Evolutionary conservation across 2,797 vertebrate species (phyloP), one percentile per base, ranked within the genome.

Genomic region (Eleutherodactylus coqui): DNA sequence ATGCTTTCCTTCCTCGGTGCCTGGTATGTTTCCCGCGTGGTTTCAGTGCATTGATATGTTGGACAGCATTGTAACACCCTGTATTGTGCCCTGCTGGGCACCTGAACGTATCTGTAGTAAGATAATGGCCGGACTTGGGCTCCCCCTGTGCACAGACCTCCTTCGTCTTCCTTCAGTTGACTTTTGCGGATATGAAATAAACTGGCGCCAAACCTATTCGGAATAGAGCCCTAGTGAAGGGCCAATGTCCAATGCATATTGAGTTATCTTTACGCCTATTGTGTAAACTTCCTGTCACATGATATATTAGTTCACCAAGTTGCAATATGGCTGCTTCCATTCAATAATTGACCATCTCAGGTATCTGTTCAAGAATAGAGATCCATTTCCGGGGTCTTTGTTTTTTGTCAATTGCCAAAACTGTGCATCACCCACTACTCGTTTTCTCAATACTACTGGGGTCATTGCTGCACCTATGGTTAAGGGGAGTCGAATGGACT

Each of bases 21-120:
- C 76, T 79, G 38, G 64, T 79, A 45, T 73, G 78, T 75, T 76
- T n/a, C 53, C 83, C 27, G 1, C 34, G 69, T 81, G 69, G 69
- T 64, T 73, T 75, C 53, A 13, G 69, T 81, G 67, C 36, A 7
- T 69, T n/a, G n/a, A n/a, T n/a, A n/a, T n/a, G n/a, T n/a, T n/a
- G n/a, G n/a, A 27, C 62, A 79, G 75, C 47, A 45, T 85, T 17
- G 34, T 53, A 27, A 34, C 11, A 3, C 16, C 45, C 55, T 24
- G 14, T 43, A 17, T 62, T 51, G 24, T 24, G 24, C 36, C 41
- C 43, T 49, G 32, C 27, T 29, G 64, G 45, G n/a, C 21, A 80
- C 45, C 7, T 36, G 21, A 79, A 24, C 45, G 29, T 55, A 55
- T 67, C 43, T 2, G 36, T 79, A 34, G 45, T 78, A 14, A 29